These are phyloP conservation scores for Neocrepidodera transversa DNA, from an alignment of 2,888 invertebrate species.

Conservation along the genomic window DNA sequence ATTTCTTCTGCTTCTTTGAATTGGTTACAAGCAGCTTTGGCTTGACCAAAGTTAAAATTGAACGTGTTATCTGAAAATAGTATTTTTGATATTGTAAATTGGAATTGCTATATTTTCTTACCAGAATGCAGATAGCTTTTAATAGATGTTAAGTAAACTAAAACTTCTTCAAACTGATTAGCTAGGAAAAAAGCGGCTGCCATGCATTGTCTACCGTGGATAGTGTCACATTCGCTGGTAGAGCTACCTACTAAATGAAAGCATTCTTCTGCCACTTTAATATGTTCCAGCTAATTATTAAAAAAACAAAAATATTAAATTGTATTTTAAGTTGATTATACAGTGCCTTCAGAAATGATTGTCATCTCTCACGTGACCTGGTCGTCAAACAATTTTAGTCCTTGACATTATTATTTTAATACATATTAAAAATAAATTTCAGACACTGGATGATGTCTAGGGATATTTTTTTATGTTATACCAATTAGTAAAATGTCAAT, in stretches of 20 bases:
- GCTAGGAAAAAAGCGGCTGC: conserved; percentile 95
- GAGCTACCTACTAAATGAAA: conserved; percentile 97
- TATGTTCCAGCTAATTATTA: conserved; percentile 80
- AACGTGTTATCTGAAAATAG: conserved; percentile 71
- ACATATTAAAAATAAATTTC: too few species aligned
- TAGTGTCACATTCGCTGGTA: conserved; percentile 96
- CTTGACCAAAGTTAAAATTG: conserved; percentile 83
- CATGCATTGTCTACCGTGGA: conserved; percentile 97
- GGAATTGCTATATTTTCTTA: conserved; percentile 27
- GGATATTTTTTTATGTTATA: too few species aligned
- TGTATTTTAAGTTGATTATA: too few species aligned
- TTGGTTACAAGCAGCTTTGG: conserved; percentile 91
- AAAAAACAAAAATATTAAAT: too few species aligned
- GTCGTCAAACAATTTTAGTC: too few species aligned
- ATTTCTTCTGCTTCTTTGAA: conserved; percentile 95
- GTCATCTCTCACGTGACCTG: too few species aligned
- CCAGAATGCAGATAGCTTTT: conserved; percentile 84
- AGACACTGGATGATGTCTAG: too few species aligned
- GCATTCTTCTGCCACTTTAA: conserved; percentile 95
- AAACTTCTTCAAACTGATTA: conserved; percentile 94
- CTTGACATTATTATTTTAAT: too few species aligned
- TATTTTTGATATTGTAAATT: neutral
- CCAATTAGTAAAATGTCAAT: too few species aligned
- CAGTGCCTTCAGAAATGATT: too few species aligned
- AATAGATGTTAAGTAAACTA: conserved; percentile 95